Percentiles rank a stretch among this genome's conserved stretches.
phyloP scores from a whole-genome alignment of 2,113 vertebrate species.

The Hymenochirus boettgeri region DNA sequence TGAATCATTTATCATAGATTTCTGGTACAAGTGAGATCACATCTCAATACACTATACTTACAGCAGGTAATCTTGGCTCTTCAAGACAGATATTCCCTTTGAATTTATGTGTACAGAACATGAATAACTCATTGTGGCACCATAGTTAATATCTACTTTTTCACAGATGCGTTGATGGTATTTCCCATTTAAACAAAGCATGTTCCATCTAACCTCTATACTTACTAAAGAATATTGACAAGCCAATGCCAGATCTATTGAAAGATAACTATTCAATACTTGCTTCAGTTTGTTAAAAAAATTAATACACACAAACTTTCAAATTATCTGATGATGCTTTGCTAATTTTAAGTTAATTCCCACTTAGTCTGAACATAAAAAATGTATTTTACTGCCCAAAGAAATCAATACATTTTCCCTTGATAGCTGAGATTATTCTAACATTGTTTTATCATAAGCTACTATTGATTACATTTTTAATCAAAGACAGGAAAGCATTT shows the following conservation, averaged over 20 bases:
- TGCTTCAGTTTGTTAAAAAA: not conserved
- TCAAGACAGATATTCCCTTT: not conserved
- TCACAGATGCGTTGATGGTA: too few species aligned
- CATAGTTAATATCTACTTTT: too few species aligned
- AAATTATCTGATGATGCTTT: slow-evolving; percentile 18
- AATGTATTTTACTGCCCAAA: slow-evolving; percentile 13
- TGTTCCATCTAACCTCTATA: too few species aligned
- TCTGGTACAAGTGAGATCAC: too few species aligned
- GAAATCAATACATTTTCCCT: slow-evolving; percentile 24
- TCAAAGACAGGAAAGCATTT: slow-evolving; percentile 1
- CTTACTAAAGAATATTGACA: too few species aligned
- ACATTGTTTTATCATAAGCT: slow-evolving; percentile 18
- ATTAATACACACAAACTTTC: slow-evolving; percentile 24
- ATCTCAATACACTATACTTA: not conserved
- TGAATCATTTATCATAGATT: too few species aligned
- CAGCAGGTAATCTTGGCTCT: not conserved
- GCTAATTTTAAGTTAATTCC: slow-evolving; percentile 23
- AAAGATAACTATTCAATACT: too few species aligned
- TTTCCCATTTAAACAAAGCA: too few species aligned
- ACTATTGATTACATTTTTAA: slow-evolving; percentile 18
- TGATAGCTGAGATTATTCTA: slow-evolving; percentile 27
- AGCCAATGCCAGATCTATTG: too few species aligned
- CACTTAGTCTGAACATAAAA: slow-evolving; percentile 27
- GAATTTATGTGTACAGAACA: too few species aligned
- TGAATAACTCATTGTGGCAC: too few species aligned